These are phyloP conservation scores for Tachystola acroxantha DNA, from an alignment of 2,888 invertebrate genomes.

Conservation along the genomic window DNA sequence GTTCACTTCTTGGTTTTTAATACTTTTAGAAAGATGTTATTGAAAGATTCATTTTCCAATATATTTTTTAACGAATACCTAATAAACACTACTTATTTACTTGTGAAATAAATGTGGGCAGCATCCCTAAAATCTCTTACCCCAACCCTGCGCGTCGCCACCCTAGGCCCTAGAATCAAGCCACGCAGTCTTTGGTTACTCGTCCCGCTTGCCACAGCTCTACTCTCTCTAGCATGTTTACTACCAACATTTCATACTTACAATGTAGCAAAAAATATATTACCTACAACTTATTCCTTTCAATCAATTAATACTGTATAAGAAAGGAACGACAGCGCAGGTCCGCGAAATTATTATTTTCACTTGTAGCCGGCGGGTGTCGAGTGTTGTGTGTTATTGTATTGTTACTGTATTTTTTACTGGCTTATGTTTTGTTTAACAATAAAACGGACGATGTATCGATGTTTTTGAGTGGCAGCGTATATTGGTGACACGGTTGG, in stretches of 20 bases:
- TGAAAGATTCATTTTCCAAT: not conserved
- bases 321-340: conserved; percentile 18
- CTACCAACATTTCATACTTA: conserved; percentile 22
- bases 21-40: not conserved
- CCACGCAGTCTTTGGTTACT: conserved; percentile 64
- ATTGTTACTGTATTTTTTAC: conserved; percentile 23
- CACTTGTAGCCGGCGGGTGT: conserved; percentile 12
- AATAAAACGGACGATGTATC: conserved; percentile 35
- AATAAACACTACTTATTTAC: conserved; percentile 31
- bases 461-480: conserved; percentile 39
- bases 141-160: conserved; percentile 56
- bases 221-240: conserved; percentile 40
- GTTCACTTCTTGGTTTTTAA: too few relatives aligned
- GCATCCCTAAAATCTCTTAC: too few relatives aligned
- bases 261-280: conserved; percentile 27
- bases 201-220: conserved; percentile 53
- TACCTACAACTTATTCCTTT: conserved; percentile 22
- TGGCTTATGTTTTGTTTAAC: conserved; percentile 19
- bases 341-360: conserved; percentile 13
- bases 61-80: too few relatives aligned
- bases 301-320: conserved; percentile 26
- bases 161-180: conserved; percentile 46
- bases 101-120: conserved; percentile 42
- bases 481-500: conserved; percentile 33
- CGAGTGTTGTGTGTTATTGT: conserved; percentile 34